Conservation (phyloP, 2,888 invertebrate genomes). For the Tetragonisca angustula region DNA sequence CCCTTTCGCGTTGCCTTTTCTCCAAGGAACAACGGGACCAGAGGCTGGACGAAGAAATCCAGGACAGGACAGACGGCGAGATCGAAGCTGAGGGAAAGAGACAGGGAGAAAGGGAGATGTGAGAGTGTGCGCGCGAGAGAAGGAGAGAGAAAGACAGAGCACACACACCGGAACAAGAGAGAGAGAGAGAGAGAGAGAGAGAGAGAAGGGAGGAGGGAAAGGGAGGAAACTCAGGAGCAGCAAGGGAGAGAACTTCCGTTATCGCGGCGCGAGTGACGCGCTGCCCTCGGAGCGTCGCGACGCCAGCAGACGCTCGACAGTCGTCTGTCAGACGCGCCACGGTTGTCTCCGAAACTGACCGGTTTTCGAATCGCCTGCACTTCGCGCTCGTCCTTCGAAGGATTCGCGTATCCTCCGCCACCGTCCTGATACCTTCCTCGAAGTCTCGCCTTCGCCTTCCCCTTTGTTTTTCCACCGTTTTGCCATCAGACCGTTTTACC, state of each 20-base stretch:
- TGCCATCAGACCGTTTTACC: neutral
- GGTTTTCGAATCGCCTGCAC: slow-evolving; percentile 38
- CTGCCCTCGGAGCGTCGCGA: slow-evolving; percentile 67
- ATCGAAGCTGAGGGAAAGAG: neutral
- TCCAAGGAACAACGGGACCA: slow-evolving; percentile 34
- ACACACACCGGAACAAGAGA: too few relatives aligned
- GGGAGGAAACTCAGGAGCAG: slow-evolving; percentile 53
- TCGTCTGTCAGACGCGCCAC: slow-evolving; percentile 80
- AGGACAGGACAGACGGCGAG: slow-evolving; percentile 11
- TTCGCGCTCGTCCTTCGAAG: slow-evolving; percentile 75
- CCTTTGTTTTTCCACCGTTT: slow-evolving; percentile 27
- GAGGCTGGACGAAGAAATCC: slow-evolving; percentile 5
- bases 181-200: slow-evolving; percentile 5
- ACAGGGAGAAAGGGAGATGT: neutral
- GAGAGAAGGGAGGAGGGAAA: slow-evolving; percentile 22
- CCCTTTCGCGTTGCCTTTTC: slow-evolving; percentile 30
- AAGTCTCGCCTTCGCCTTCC: neutral
- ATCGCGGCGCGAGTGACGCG: slow-evolving; percentile 74
- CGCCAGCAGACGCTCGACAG: slow-evolving; percentile 77
- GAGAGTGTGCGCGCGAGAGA: neutral
- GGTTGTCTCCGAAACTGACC: slow-evolving; percentile 65
- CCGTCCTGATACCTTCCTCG: neutral
- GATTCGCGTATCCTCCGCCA: slow-evolving; percentile 68
- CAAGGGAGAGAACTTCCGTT: slow-evolving; percentile 65
- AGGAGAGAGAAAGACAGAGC: neutral